phyloP scores from a whole-genome alignment of 1,140 invertebrate species.

The Cryptotermes secundus region DNA sequence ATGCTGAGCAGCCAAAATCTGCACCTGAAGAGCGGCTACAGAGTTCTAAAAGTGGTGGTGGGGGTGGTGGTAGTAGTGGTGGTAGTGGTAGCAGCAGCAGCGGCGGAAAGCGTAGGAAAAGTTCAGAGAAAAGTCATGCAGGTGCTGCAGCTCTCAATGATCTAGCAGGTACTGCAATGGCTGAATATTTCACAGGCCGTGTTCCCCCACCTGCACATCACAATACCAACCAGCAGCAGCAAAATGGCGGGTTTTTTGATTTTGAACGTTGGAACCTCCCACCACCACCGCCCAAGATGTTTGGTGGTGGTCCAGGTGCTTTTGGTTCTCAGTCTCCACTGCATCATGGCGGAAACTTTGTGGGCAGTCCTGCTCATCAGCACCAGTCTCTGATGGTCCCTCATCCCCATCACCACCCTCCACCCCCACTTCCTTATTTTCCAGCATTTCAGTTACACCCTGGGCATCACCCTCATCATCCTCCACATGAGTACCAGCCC shows the following conservation, averaged over 20 bases:
- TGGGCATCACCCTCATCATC: conserved; percentile 49
- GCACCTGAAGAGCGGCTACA: conserved; percentile 21
- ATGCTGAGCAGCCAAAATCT: conserved; percentile 13
- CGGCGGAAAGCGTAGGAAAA: conserved; percentile 37
- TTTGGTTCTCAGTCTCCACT: conserved; percentile 57
- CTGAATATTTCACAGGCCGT: conserved; percentile 58
- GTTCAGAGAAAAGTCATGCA: conserved; percentile 40
- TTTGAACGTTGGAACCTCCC: conserved; percentile 72
- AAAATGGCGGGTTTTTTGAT: conserved; percentile 69
- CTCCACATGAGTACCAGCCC: conserved; percentile 63
- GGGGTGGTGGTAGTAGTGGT: not conserved
- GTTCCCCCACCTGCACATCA: conserved; percentile 71
- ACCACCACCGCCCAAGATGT: conserved; percentile 64
- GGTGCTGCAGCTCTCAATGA: conserved; percentile 51
- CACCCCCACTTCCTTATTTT: conserved; percentile 63
- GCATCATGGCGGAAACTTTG: conserved; percentile 55
- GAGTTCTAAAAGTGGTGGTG: conserved; percentile 21
- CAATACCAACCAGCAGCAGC: conserved; percentile 60
- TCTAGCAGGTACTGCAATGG: conserved; percentile 52
- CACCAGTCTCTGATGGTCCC: conserved; percentile 63
- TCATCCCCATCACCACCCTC: conserved; percentile 59
- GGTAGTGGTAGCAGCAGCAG: not conserved
- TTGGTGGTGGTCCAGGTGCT: conserved; percentile 53
- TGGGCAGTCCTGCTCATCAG: conserved; percentile 53
- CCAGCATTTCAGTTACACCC: conserved; percentile 66